phyloP scores from a whole-genome alignment of 2,113 vertebrate species.

The Tursiops truncatus region DNA sequence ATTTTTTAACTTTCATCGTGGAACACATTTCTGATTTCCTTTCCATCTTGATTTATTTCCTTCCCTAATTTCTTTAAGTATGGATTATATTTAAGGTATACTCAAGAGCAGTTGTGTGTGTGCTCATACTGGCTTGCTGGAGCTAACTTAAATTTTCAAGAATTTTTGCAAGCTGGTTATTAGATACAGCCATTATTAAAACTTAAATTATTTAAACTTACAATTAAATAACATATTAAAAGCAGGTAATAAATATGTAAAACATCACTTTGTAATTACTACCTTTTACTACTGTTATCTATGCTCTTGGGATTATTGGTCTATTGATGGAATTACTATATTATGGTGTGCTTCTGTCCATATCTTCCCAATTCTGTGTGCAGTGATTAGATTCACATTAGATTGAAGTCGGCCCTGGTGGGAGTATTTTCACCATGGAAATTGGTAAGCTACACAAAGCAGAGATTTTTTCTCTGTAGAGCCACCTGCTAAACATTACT shows the following conservation, averaged over 20 bases:
- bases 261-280: background rate
- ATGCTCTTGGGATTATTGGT: background rate
- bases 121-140: background rate
- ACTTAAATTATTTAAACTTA: background rate
- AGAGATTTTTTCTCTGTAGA: background rate
- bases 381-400: background rate
- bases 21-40: background rate
- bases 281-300: background rate
- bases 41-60: background rate
- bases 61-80: background rate
- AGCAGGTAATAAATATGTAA: background rate
- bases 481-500: background rate
- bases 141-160: background rate
- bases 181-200: background rate
- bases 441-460: background rate
- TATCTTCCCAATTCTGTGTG: background rate
- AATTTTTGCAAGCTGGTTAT: background rate
- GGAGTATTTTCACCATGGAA: background rate
- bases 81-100: background rate
- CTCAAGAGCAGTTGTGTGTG: background rate
- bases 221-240: background rate
- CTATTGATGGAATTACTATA: background rate
- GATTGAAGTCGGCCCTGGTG: background rate
- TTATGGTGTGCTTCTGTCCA: too few species aligned
- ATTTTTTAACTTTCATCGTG: background rate